Conservation (phyloP, 23 tunicate genomes). For the Ciona savignyi region DNA sequence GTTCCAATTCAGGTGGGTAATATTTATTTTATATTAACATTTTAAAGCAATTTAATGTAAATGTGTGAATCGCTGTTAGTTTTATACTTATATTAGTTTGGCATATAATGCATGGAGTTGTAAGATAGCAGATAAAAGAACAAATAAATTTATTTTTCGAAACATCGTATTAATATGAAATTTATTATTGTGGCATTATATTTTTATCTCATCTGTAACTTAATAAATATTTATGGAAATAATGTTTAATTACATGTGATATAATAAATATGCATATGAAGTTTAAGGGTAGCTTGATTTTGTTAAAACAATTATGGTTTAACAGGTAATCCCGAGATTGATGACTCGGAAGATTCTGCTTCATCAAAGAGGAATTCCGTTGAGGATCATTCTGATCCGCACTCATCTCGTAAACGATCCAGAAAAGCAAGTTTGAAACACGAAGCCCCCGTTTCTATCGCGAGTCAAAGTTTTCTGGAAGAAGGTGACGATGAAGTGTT, state of each 20-base stretch:
- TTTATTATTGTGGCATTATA: too few relatives aligned
- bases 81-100: not conserved
- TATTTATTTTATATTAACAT: too few relatives aligned
- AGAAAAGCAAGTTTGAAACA: constrained; percentile 34
- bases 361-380: not conserved
- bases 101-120: not conserved
- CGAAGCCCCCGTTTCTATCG: constrained; percentile 81
- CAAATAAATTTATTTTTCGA: too few relatives aligned
- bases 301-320: too few relatives aligned
- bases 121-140: constrained; percentile 2
- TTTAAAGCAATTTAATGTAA: not conserved
- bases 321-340: too few relatives aligned
- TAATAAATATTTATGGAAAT: too few relatives aligned
- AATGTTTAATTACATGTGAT: too few relatives aligned
- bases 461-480: constrained; percentile 65
- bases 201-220: not conserved
- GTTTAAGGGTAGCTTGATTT: too few relatives aligned
- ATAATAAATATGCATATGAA: not conserved
- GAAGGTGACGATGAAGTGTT: constrained; percentile 42
- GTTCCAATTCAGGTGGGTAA: not conserved
- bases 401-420: constrained; percentile 13
- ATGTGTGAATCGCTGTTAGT: not conserved
- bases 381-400: not conserved
- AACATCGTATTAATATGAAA: too few relatives aligned
- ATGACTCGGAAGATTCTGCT: not conserved